A percentile compares a stretch with the other conserved stretches of the same genome.
These are phyloP conservation scores for Dinothrombium tinctorium DNA, from an alignment of 1,140 invertebrate species.

Conservation along the genomic window DNA sequence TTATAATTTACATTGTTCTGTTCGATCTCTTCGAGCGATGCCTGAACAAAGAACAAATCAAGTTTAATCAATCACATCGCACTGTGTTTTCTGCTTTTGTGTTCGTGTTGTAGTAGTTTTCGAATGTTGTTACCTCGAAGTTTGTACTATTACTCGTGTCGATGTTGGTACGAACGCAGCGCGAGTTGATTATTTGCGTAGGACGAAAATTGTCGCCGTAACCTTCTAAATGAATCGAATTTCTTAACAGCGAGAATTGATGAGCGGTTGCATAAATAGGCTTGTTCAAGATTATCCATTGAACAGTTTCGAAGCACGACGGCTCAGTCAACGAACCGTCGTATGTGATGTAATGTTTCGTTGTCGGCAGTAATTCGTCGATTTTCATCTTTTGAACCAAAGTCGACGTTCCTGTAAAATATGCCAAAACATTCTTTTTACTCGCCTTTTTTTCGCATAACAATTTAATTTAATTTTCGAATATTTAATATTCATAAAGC, in stretches of 20 bases:
- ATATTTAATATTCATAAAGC: too few species aligned
- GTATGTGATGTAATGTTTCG: conserved; percentile 41
- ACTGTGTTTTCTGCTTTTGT: too few species aligned
- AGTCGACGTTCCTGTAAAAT: neutral
- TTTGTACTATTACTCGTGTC: neutral
- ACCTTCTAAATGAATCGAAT: conserved; percentile 8
- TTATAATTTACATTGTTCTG: too few species aligned
- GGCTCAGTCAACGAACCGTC: conserved; percentile 86
- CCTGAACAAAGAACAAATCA: too few species aligned
- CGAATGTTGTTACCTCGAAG: too few species aligned
- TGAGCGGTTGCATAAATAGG: conserved; percentile 86
- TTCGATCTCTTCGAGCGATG: too few species aligned
- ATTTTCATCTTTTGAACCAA: neutral
- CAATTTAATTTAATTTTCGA: too few species aligned
- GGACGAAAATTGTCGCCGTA: conserved; percentile 54
- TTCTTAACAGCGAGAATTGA: conserved; percentile 27
- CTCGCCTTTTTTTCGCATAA: too few species aligned
- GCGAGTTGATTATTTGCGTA: conserved; percentile 60
- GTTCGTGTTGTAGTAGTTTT: too few species aligned
- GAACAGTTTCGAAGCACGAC: conserved; percentile 30
- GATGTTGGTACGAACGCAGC: conserved; percentile 79
- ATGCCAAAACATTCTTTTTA: too few species aligned
- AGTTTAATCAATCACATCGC: too few species aligned
- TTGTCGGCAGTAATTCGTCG: neutral
- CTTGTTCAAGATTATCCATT: conserved; percentile 86